phyloP scores from a whole-genome alignment of 2,888 invertebrate genomes.

The Podotricha telesiphe region DNA sequence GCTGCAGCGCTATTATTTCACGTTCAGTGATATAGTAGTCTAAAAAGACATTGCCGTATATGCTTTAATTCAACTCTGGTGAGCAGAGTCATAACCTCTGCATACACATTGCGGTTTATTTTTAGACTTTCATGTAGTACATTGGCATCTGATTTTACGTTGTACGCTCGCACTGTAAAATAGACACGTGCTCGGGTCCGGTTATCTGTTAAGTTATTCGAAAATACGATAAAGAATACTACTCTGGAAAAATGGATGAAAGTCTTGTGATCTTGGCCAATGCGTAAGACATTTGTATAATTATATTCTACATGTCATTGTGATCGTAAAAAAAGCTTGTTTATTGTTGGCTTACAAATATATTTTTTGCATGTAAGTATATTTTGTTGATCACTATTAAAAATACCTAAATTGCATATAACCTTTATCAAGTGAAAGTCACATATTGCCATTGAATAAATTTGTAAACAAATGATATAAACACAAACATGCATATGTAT shows the following conservation, averaged over 20 bases:
- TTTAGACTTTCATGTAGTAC: slow-evolving; percentile 77
- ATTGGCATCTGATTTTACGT: slow-evolving; percentile 69
- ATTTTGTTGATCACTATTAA: slow-evolving; percentile 32
- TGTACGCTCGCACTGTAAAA: slow-evolving; percentile 59
- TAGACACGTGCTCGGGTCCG: slow-evolving; percentile 67
- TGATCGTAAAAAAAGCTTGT: slow-evolving; percentile 55
- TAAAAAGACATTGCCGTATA: slow-evolving; percentile 52
- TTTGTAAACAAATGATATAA: slow-evolving; percentile 34
- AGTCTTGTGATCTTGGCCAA: slow-evolving; percentile 68
- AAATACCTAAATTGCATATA: slow-evolving; percentile 2
- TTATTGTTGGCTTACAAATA: slow-evolving; percentile 48
- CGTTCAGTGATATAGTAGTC: slow-evolving; percentile 61
- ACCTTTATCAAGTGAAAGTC: slow-evolving; percentile 8
- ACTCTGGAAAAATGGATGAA: slow-evolving; percentile 61
- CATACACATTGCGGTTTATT: slow-evolving; percentile 75
- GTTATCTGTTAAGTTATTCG: slow-evolving; percentile 49
- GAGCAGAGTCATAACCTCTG: slow-evolving; percentile 70
- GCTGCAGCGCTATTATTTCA: slow-evolving; percentile 54
- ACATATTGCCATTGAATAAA: slow-evolving; percentile 25
- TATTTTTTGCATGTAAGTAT: slow-evolving; percentile 11
- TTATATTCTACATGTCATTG: slow-evolving; percentile 55
- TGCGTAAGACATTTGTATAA: slow-evolving; percentile 66
- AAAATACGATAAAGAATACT: slow-evolving; percentile 51
- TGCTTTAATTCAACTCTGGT: slow-evolving; percentile 39
- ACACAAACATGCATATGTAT: slow-evolving; percentile 10